These are phyloP conservation scores for Tineola bisselliella DNA, from an alignment of 2,888 invertebrate genomes.

Conservation along the genomic window DNA sequence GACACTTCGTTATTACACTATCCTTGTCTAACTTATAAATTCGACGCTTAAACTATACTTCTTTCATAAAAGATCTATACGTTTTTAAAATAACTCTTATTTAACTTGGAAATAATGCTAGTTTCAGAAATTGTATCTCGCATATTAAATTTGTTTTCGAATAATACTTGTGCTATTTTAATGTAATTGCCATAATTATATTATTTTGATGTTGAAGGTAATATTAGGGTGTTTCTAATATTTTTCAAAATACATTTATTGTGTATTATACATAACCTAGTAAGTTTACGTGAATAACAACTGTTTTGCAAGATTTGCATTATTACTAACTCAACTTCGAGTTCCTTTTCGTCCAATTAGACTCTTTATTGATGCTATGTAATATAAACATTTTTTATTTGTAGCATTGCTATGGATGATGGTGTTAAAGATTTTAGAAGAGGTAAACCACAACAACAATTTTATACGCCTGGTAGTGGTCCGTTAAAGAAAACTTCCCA, in stretches of 20 bases:
- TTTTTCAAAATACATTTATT: neutral
- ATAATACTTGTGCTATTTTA: neutral
- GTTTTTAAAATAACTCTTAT: neutral
- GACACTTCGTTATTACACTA: neutral
- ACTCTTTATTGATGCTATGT: neutral
- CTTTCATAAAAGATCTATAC: neutral
- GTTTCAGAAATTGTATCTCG: neutral
- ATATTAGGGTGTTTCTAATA: neutral
- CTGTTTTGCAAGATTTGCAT: slow-evolving; percentile 22
- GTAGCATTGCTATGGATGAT: slow-evolving; percentile 62
- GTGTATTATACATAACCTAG: slow-evolving; percentile 10
- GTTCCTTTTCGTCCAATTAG: neutral
- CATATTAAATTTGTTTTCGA: neutral
- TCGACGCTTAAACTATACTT: neutral
- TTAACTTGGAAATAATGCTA: slow-evolving; percentile 5
- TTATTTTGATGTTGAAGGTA: slow-evolving; percentile 10
- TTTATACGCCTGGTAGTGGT: slow-evolving; percentile 82
- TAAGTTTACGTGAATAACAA: slow-evolving; percentile 22
- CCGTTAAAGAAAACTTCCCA: slow-evolving; percentile 74
- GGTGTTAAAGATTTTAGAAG: slow-evolving; percentile 67
- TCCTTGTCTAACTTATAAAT: neutral
- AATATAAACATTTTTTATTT: slow-evolving; percentile 16
- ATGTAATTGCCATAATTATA: slow-evolving; percentile 5
- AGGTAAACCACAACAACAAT: slow-evolving; percentile 74
- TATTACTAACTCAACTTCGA: slow-evolving; percentile 10